Conservation (phyloP, 2,113 vertebrate genomes). For the Puntigrus tetrazona region DNA sequence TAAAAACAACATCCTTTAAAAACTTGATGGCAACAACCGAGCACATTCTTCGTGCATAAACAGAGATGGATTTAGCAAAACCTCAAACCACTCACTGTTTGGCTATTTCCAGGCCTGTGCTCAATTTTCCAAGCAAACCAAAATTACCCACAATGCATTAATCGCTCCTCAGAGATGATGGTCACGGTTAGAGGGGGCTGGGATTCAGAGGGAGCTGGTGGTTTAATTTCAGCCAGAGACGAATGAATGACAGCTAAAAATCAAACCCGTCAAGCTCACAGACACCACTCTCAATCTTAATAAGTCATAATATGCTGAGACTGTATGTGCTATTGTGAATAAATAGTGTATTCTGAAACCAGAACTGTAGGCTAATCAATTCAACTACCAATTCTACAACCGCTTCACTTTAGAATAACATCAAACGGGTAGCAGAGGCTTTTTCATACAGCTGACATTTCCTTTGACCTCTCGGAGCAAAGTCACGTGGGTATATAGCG, state of each 20-base stretch:
- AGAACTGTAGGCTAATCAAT: not conserved
- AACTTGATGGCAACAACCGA: not conserved
- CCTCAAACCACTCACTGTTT: constrained; percentile 46
- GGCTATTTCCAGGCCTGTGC: constrained; percentile 49
- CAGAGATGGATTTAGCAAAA: constrained; percentile 2
- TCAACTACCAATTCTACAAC: not conserved
- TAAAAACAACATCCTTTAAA: not conserved
- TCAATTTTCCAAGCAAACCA: constrained; percentile 59
- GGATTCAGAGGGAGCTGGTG: constrained; percentile 8
- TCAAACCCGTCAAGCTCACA: not conserved
- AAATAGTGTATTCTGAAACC: not conserved
- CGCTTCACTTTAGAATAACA: not conserved
- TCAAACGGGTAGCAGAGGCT: not conserved
- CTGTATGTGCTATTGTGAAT: too few species aligned
- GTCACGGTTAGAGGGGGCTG: constrained; percentile 17
- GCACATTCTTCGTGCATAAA: not conserved
- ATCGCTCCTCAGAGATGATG: constrained; percentile 57
- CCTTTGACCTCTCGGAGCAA: constrained; percentile 47
- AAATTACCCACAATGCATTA: constrained; percentile 64
- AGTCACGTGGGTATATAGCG: constrained; percentile 37
- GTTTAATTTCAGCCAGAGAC: constrained; percentile 45
- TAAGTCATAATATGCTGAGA: not conserved
- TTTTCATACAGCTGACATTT: constrained; percentile 41
- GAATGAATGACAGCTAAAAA: constrained; percentile 38
- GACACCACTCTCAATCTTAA: not conserved